phyloP scores from a whole-genome alignment of 2,888 invertebrate species.

The Epinotia ramella region DNA sequence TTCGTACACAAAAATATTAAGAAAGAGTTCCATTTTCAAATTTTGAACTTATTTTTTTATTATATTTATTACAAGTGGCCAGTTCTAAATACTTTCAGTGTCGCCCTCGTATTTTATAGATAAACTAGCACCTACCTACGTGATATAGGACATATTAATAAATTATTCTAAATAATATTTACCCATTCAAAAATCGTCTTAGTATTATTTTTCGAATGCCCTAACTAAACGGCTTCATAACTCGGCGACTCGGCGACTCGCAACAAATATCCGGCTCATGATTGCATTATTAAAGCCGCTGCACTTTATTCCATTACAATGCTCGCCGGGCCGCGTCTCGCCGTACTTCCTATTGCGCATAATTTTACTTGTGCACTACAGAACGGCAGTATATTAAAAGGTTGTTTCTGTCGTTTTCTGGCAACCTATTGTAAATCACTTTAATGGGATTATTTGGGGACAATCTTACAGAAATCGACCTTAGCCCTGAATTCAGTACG shows the following conservation, averaged over 20 bases:
- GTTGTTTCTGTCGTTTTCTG: slow-evolving; percentile 16
- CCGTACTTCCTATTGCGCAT: slow-evolving; percentile 48
- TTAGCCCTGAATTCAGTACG: no score
- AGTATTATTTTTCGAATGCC: slow-evolving; percentile 17
- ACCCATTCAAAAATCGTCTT: not conserved
- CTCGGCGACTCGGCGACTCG: slow-evolving; percentile 49
- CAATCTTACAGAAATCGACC: not conserved
- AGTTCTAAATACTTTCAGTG: no score
- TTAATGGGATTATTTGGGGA: not conserved
- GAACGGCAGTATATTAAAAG: slow-evolving; percentile 5
- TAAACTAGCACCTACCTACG: no score
- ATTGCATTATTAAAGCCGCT: slow-evolving; percentile 69
- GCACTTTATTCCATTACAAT: slow-evolving; percentile 64
- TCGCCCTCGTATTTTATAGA: no score
- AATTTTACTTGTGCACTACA: slow-evolving; percentile 42
- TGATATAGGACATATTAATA: no score
- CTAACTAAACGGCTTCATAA: slow-evolving; percentile 39
- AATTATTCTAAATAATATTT: not conserved
- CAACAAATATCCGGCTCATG: slow-evolving; percentile 61
- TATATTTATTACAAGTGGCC: no score
- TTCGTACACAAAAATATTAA: no score
- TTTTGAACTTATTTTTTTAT: no score
- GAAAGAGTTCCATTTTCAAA: no score
- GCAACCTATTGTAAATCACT: not conserved
- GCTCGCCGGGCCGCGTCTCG: slow-evolving; percentile 48